phyloP scores from a whole-genome alignment of 1,140 invertebrate species.

The Cyclargus thomasi region DNA sequence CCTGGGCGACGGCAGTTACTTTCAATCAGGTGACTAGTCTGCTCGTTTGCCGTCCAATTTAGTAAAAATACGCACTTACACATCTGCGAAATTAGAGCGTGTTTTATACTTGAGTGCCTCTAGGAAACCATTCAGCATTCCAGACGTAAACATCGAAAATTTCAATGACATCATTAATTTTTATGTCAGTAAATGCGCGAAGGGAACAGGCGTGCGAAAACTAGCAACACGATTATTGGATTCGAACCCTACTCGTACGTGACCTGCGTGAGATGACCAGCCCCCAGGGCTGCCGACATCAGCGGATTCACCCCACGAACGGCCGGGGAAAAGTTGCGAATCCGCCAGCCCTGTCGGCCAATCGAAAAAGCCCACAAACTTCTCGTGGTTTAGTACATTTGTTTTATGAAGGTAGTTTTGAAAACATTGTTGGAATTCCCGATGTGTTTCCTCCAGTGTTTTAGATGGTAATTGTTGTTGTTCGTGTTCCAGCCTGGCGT shows the following conservation, averaged over 20 bases:
- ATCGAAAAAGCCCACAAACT: neutral
- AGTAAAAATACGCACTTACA: too few species aligned
- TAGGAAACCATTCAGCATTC: neutral
- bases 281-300: neutral
- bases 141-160: neutral
- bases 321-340: neutral
- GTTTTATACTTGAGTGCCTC: neutral
- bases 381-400: neutral
- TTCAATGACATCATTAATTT: conserved; percentile 3
- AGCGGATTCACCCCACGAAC: neutral
- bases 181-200: neutral
- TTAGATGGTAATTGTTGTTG: neutral
- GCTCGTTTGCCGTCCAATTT: too few species aligned
- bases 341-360: neutral
- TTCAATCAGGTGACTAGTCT: too few species aligned
- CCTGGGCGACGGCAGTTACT: too few species aligned
- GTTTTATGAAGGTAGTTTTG: conserved; percentile 1
- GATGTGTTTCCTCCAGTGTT: neutral
- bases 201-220: neutral
- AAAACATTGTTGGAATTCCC: neutral
- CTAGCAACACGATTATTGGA: neutral
- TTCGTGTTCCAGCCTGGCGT: neutral
- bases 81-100: too few species aligned
- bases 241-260: neutral
- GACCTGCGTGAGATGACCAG: neutral